phyloP scores from a whole-genome alignment of 2,113 vertebrate genomes.

The Eurypyga helias region DNA sequence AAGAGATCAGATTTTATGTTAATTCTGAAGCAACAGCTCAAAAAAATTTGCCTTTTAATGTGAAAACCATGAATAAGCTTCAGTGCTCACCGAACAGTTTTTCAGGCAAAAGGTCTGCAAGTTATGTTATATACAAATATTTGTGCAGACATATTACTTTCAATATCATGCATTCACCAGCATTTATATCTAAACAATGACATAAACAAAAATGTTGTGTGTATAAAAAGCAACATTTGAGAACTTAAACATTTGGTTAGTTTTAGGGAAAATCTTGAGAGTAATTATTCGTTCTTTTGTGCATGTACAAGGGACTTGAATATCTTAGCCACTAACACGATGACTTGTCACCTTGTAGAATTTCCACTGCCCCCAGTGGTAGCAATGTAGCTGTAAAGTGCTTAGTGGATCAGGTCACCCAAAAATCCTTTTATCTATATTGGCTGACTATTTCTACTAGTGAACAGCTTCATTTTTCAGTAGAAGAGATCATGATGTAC shows the following conservation, averaged over 20 bases:
- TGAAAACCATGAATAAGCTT: background rate
- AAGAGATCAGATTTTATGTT: background rate
- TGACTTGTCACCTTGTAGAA: background rate
- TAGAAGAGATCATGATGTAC: background rate
- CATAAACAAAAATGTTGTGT: accelerated
- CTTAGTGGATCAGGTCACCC: background rate
- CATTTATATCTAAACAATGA: background rate
- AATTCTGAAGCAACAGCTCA: background rate
- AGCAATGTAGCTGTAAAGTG: background rate
- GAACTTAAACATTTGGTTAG: background rate
- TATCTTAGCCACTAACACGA: background rate
- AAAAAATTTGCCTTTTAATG: background rate
- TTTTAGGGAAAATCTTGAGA: background rate
- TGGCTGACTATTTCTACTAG: background rate
- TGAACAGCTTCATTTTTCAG: background rate
- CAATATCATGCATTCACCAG: background rate
- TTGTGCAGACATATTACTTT: background rate
- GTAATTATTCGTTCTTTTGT: background rate
- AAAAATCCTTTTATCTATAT: background rate
- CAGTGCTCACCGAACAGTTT: background rate
- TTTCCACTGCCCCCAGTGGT: accelerated
- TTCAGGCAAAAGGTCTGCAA: background rate
- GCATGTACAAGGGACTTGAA: background rate
- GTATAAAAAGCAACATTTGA: background rate
- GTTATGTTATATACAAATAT: background rate